Evolutionary conservation across 2,888 invertebrate genomes (phyloP), one percentile per base, ranked within the genome.

Genomic region (Hyalella azteca): DNA sequence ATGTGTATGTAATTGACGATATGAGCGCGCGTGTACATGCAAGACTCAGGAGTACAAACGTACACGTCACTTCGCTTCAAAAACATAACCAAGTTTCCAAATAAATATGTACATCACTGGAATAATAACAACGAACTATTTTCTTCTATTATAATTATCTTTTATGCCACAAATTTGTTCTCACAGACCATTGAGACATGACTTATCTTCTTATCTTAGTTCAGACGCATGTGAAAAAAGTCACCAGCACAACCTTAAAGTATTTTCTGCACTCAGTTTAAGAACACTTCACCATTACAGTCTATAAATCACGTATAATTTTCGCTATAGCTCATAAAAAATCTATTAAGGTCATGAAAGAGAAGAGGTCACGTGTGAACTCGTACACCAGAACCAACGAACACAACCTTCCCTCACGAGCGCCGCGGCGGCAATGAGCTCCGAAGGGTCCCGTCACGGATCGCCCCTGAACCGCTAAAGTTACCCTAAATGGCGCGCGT

Each of bases 401-500:
- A 36, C 39, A 66, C 66, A 66, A 0, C 32, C 66, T 13, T 19
- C n/a, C 66, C 66, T 66, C 66, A 66, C 66, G 29, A 29, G 36
- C 66, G 66, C 66, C 66, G 66, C 13, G 36, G 36, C 66, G 66
- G 66, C 66, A 66, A 36, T 66, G 66, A 66, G 66, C 66, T 13
- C 32, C 19, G 36, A 32, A 66, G 75, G 75, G 75, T 75, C 75
- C 75, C 75, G 45, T 32, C 40, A 48, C 75, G 75, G 75, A 19
- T 41, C 45, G 75, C 75, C 45, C 45, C 75, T 48, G 36, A 75
- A 36, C 4, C 22, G n/a, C 13, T n/a, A 22, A 39, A 75, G 75
- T 75, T 75, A 75, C 75, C 75, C 45, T 29, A 15, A 75, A 66
- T 36, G 39, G 36, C 66, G 36, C 39, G 13, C 4, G n/a, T 13